Percentiles rank a stretch among this genome's conserved stretches.
Conservation (phyloP, 2,797 vertebrate genomes). For the Urosaurus nigricauda region DNA sequence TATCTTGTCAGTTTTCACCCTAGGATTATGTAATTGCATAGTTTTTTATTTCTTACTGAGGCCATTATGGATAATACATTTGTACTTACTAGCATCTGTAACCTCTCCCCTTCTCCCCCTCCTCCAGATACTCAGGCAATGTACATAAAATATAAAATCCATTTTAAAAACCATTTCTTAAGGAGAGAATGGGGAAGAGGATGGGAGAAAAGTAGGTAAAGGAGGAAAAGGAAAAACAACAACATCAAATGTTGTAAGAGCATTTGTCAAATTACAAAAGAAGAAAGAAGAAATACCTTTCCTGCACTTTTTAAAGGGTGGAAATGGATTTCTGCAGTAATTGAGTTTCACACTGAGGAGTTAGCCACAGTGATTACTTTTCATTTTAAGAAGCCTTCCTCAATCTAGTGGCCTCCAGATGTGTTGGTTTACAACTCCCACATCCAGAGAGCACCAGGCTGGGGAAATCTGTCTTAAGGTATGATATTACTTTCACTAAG, state of each 20-base stretch:
- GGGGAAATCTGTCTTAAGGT: background rate
- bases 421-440: background rate
- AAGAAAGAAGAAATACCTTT: too few species aligned
- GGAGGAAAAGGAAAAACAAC: background rate
- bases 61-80: background rate
- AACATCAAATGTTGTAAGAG: conserved; percentile 2
- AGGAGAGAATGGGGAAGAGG: background rate
- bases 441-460: background rate
- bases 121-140: background rate
- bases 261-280: background rate
- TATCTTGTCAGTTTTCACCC: background rate
- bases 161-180: background rate
- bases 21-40: background rate
- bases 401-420: background rate
- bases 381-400: background rate
- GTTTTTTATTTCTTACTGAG: background rate
- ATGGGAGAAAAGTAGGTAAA: background rate
- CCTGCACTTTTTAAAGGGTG: background rate
- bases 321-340: conserved; percentile 4
- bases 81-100: background rate
- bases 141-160: background rate
- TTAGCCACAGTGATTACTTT: background rate
- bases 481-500: background rate
- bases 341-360: background rate
- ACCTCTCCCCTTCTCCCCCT: background rate